Evolutionary conservation across 2,113 vertebrate genomes (phyloP), one percentile per base, ranked within the genome.

Genomic region (Gambusia affinis): DNA sequence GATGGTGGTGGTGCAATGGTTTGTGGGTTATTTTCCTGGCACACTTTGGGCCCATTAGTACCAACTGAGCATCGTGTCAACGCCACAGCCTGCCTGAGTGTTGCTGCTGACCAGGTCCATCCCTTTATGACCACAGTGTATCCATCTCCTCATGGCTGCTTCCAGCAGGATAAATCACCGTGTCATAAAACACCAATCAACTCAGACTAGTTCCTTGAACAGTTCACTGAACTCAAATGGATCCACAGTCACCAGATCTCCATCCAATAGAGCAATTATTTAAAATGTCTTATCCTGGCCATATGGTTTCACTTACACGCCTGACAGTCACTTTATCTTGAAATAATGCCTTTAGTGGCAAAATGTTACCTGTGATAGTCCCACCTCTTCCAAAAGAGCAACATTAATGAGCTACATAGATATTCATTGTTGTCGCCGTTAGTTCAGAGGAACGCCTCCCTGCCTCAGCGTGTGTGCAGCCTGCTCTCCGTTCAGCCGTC

Each of bases 401-500:
- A 73, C 30, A 35, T 63, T 67, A 31, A 1, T 60, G 44, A 64
- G 14, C 47, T 15, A 10, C 4, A 4, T 29, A 1, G 24, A 39
- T 60, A 54, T 70, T 61, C 24, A 10, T 8, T 57, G 19, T 7
- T 2, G 71, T 39, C 19, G 3, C 54, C 54, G 60, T 66, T 62
- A 62, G 10, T 57, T 83, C 65, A 62, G 12, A 29, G 22, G 28
- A 12, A 60, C 79, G 63, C 63, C 66, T 63, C 74, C 15, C 31
- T 14, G 54, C 64, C 72, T 73, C 42, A 3, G 68, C 79, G 47
- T 24, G 67, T 57, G 57, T 64, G 61, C 65, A 12, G 79, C 75
- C 70, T 71, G 14, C 71, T 68, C 77, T 75, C 57, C 70, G 65
- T 84, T 85, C 85, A 80, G 81, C 69, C 66, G 11, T 76, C 81